These are phyloP conservation scores for Pseudopipra pipra DNA, from an alignment of 2,113 vertebrate genomes.

Conservation along the genomic window DNA sequence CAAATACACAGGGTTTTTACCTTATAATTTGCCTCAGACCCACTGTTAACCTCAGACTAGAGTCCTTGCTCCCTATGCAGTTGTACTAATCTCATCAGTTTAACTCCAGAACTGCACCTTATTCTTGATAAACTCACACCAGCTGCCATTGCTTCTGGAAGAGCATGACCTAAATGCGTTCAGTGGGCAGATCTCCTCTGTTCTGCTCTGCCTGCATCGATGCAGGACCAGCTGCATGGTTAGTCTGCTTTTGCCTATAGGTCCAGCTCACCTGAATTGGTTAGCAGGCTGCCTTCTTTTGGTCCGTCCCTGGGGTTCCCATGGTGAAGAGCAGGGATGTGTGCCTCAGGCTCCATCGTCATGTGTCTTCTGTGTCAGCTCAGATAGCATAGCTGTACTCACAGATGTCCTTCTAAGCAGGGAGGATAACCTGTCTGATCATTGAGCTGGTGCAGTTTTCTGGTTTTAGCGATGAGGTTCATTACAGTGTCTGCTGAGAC, in stretches of 20 bases:
- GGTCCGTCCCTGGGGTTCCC: neutral
- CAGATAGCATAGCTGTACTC: neutral
- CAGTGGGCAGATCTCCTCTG: neutral
- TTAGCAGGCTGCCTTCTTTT: neutral
- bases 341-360: neutral
- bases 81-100: neutral
- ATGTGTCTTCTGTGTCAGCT: neutral
- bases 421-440: neutral
- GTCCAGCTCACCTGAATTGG: neutral
- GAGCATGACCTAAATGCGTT: neutral
- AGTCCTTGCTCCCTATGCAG: neutral
- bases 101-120: neutral
- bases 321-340: neutral
- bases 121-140: neutral
- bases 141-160: neutral
- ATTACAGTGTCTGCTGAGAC: neutral
- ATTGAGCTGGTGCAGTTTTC: neutral
- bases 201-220: neutral
- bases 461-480: neutral
- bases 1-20: neutral
- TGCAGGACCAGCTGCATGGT: neutral
- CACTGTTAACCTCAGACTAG: neutral
- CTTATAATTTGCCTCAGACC: neutral
- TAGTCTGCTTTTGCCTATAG: neutral
- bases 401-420: neutral